These are phyloP conservation scores for Pheosia gnoma DNA, from an alignment of 2,888 invertebrate genomes.

Conservation along the genomic window DNA sequence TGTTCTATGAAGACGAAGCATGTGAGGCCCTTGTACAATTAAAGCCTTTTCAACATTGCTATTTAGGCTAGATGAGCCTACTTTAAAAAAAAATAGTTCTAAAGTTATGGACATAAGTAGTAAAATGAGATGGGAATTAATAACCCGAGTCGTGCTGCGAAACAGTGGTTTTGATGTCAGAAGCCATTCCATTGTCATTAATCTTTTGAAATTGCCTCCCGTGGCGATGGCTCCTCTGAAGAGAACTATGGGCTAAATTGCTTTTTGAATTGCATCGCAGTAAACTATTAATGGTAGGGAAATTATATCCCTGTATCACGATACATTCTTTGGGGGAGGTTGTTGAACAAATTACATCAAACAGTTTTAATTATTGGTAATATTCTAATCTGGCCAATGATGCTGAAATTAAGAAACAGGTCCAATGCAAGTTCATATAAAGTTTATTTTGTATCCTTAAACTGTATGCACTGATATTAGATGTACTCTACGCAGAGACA, in stretches of 20 bases:
- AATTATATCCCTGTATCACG: conserved; percentile 8
- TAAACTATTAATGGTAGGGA: conserved; percentile 12
- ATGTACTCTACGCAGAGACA: no score
- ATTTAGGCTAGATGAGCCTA: conserved; percentile 13
- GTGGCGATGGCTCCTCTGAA: conserved; percentile 25
- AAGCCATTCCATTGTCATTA: conserved; percentile 43
- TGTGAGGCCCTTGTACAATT: not conserved
- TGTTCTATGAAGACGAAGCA: not conserved
- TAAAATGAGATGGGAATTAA: conserved; percentile 30
- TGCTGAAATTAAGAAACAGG: no score
- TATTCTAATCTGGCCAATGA: no score
- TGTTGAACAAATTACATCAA: not conserved
- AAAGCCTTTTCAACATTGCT: not conserved
- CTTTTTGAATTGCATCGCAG: conserved; percentile 47
- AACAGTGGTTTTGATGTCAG: conserved; percentile 46
- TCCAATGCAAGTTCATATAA: no score
- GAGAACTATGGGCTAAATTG: conserved; percentile 46
- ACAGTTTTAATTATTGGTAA: no score
- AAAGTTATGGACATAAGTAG: conserved; percentile 18
- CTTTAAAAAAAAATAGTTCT: conserved; percentile 8
- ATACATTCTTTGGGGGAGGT: not conserved
- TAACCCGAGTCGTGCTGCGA: conserved; percentile 34
- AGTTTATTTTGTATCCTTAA: no score
- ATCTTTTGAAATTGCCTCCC: conserved; percentile 49
- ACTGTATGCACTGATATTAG: no score